These are phyloP conservation scores for Leptopilina syphax DNA, from an alignment of 2,888 invertebrate species.

Conservation along the genomic window DNA sequence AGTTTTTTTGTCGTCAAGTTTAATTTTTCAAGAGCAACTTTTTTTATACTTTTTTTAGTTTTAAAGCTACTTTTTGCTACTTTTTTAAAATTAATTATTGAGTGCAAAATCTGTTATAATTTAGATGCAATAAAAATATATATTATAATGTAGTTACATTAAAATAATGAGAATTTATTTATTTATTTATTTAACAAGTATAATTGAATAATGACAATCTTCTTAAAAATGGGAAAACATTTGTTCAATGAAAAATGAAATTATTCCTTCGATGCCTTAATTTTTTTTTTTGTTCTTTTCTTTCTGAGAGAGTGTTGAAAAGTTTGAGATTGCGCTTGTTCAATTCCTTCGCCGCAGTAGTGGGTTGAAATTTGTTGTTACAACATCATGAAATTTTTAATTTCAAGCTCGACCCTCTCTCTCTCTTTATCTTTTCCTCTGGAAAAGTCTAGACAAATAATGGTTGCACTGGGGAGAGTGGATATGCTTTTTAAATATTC, in stretches of 20 bases:
- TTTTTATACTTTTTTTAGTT: too few relatives aligned
- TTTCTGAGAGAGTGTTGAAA: not conserved
- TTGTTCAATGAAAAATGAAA: not conserved
- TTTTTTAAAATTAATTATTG: too few relatives aligned
- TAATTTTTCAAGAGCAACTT: too few relatives aligned
- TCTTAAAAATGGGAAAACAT: not conserved
- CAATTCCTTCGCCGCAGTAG: not conserved
- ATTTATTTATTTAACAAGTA: too few relatives aligned
- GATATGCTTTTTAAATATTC: conserved; percentile 33
- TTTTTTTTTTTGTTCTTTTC: not conserved
- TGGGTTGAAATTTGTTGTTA: conserved; percentile 17
- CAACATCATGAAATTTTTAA: conserved; percentile 31
- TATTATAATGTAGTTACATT: too few relatives aligned
- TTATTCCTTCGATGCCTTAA: conserved; percentile 2
- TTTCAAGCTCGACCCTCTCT: conserved; percentile 1
- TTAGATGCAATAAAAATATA: too few relatives aligned
- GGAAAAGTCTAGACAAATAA: conserved; percentile 24
- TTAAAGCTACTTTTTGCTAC: too few relatives aligned
- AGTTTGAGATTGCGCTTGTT: conserved; percentile 15
- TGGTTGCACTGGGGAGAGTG: conserved; percentile 21
- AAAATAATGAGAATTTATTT: too few relatives aligned
- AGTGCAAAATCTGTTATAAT: too few relatives aligned
- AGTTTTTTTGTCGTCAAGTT: too few relatives aligned
- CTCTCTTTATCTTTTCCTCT: not conserved
- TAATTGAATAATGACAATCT: not conserved